Percentiles rank a stretch among this genome's conserved stretches.
Evolutionary conservation across 2,797 vertebrate species (phyloP).

Genomic region (Steatocranus sp.): DNA sequence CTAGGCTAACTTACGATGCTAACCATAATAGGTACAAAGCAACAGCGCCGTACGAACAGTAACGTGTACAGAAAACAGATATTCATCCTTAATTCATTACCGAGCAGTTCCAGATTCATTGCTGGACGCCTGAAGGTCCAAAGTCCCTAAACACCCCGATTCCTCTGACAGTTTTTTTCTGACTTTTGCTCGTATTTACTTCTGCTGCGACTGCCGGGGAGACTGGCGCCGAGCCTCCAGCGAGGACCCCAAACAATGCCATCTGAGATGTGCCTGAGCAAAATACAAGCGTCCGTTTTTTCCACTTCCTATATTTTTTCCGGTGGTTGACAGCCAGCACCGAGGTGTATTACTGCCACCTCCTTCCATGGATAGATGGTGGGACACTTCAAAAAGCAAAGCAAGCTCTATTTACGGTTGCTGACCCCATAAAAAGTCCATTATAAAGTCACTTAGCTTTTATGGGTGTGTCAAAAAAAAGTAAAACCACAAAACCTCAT

Average conservation of each 20-base stretch:
- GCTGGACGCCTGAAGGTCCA: neutral
- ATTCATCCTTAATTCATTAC: conserved; percentile 38
- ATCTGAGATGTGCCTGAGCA: conserved; percentile 31
- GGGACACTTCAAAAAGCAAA: neutral
- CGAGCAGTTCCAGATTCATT: conserved; percentile 81
- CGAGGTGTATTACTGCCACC: neutral
- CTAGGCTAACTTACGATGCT: conserved; percentile 24
- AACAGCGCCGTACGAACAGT: neutral
- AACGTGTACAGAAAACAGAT: neutral
- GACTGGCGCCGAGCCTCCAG: conserved; percentile 41
- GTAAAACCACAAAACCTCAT: neutral
- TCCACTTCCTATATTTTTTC: neutral
- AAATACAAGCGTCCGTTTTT: neutral
- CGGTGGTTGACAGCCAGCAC: neutral
- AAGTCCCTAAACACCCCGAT: neutral
- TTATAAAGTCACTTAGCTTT: neutral
- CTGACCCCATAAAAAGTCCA: neutral
- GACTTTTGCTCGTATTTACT: neutral
- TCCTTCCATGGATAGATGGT: neutral
- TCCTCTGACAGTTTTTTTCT: neutral
- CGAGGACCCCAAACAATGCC: conserved; percentile 57
- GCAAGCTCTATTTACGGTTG: neutral
- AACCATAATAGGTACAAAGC: conserved; percentile 26
- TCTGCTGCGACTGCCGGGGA: neutral
- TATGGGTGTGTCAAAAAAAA: neutral